These are phyloP conservation scores for Parambassis ranga DNA, from an alignment of 2,797 vertebrate genomes.

Conservation along the genomic window DNA sequence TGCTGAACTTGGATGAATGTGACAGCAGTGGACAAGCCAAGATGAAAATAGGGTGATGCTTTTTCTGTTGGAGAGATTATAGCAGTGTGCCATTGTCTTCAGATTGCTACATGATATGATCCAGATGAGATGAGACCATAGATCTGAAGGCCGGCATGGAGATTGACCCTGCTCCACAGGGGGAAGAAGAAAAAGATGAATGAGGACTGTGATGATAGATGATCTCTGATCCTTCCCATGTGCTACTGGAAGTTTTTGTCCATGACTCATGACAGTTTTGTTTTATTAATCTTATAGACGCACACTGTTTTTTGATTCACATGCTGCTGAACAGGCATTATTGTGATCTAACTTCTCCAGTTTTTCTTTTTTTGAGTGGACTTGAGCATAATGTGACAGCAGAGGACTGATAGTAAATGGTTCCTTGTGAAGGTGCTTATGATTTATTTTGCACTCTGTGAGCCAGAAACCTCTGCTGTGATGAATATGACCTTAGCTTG, in stretches of 20 bases:
- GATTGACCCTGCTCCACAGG: constrained; percentile 16
- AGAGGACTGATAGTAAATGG: constrained; percentile 49
- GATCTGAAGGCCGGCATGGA: constrained; percentile 19
- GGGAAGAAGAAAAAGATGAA: constrained; percentile 24
- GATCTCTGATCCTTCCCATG: constrained; percentile 28
- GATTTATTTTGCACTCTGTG: constrained; percentile 61
- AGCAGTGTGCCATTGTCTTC: constrained; percentile 27
- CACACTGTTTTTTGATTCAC: constrained; percentile 28
- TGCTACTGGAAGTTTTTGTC: constrained; percentile 20
- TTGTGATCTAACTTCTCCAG: constrained; percentile 37
- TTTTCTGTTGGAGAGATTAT: constrained; percentile 11
- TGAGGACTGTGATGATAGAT: constrained; percentile 33
- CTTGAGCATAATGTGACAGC: constrained; percentile 51
- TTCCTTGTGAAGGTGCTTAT: constrained; percentile 44
- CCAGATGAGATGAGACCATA: constrained; percentile 28
- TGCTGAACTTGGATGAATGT: constrained; percentile 14
- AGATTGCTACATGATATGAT: constrained; percentile 34
- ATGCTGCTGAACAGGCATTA: constrained; percentile 47
- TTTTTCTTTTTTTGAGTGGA: constrained; percentile 31
- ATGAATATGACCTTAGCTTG: constrained; percentile 67
- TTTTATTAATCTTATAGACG: constrained; percentile 41
- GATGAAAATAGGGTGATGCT: background rate
- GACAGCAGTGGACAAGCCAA: background rate
- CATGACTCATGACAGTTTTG: constrained; percentile 20
- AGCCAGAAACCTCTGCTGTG: constrained; percentile 55